Conservation (phyloP, 2,888 invertebrate species). For the Troides aeacus region DNA sequence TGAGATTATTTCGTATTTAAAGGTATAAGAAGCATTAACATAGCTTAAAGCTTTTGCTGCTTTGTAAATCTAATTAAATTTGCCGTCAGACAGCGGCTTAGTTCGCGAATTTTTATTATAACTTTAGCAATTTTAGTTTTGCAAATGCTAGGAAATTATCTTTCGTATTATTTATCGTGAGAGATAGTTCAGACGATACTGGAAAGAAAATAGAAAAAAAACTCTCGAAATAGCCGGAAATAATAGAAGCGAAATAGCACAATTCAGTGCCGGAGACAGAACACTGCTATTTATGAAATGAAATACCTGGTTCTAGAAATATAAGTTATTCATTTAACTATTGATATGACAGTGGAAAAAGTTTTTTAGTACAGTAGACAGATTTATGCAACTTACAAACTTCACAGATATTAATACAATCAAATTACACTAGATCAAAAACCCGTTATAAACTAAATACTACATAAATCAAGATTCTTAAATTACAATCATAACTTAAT, state of each 20-base stretch:
- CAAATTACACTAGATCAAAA: too few relatives aligned
- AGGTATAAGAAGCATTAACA: conserved; percentile 28
- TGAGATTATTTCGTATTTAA: conserved; percentile 28
- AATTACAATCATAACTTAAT: too few relatives aligned
- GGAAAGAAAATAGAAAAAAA: background rate
- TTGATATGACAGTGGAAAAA: too few relatives aligned
- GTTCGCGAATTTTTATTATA: conserved; percentile 25
- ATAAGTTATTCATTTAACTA: too few relatives aligned
- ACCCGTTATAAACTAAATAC: too few relatives aligned
- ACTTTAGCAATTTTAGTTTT: conserved; percentile 11
- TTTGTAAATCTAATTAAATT: conserved; percentile 27
- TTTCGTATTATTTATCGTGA: background rate
- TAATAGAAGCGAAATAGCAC: background rate
- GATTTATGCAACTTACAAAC: too few relatives aligned
- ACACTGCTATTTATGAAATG: too few relatives aligned
- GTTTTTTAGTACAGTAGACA: too few relatives aligned
- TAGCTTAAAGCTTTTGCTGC: conserved; percentile 25
- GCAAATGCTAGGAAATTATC: background rate
- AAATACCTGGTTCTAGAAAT: too few relatives aligned
- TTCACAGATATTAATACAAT: too few relatives aligned
- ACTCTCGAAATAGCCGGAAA: background rate
- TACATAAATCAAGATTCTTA: too few relatives aligned
- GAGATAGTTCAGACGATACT: background rate
- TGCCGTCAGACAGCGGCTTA: conserved; percentile 23
- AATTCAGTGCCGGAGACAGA: too few relatives aligned